Conservation (phyloP, 2,113 vertebrate genomes). For the Python bivittatus region DNA sequence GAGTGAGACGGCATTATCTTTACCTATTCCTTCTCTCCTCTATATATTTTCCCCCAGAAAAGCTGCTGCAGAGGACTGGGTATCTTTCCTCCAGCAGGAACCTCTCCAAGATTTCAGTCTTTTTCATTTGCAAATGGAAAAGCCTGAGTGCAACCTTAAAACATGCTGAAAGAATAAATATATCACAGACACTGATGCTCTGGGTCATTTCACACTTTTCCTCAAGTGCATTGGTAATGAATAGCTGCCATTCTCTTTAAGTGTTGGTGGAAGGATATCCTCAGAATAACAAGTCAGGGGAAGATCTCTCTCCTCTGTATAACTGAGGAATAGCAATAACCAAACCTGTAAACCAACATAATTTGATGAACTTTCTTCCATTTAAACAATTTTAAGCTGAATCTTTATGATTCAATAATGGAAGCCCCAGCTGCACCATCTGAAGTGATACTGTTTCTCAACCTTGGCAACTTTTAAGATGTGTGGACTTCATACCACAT, state of each 20-base stretch:
- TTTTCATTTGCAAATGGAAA: not conserved
- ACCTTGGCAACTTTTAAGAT: too few relatives aligned
- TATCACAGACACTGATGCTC: not conserved
- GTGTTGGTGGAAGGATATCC: not conserved
- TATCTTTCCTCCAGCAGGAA: not conserved
- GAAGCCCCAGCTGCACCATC: not conserved
- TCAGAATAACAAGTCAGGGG: not conserved
- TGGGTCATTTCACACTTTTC: not conserved
- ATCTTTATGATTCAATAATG: not conserved
- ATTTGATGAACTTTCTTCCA: not conserved
- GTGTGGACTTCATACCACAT: too few relatives aligned
- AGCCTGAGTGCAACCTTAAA: not conserved
- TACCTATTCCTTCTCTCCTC: not conserved
- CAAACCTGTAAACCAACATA: not conserved
- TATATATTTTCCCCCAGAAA: not conserved
- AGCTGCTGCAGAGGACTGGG: not conserved
- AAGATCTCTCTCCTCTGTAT: not conserved
- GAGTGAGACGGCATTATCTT: not conserved
- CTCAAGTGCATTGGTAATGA: not conserved
- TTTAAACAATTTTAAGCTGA: not conserved
- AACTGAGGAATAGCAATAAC: not conserved
- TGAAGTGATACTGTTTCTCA: too few relatives aligned
- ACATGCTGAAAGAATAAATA: not conserved
- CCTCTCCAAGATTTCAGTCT: not conserved
- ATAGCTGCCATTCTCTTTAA: not conserved